Evolutionary conservation across 2,888 invertebrate genomes (phyloP), one percentile per base, ranked within the genome.

Genomic region (Malacosoma neustria): DNA sequence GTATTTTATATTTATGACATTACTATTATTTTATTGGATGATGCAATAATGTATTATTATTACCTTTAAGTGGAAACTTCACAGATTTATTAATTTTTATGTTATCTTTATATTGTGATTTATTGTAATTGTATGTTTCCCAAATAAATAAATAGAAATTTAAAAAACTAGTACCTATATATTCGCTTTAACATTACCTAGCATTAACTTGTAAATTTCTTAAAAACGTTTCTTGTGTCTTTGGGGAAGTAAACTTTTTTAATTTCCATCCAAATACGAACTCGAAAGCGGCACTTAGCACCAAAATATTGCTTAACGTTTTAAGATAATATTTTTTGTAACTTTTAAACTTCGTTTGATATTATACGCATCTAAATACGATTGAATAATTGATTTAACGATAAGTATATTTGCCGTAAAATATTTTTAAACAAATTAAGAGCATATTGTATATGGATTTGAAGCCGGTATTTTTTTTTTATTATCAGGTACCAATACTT

Each of bases 231-330:
- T 68, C 60, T 68, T 61, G 58, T 67, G 61, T 61, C 60, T 58
- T 46, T 51, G 36, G 44, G 59, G 60, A 57, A 57, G 51, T 52
- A 72, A 77, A 80, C 72, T 76, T 79, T 79, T 77, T 76, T 74
- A 73, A 79, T 77, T 75, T 76, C 61, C 62, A 71, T 76, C 70
- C 60, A 68, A 70, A 75, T 67, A 57, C 54, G 48, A 43, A 57
- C 57, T 58, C 59, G 54, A 52, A 54, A 49, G 56, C 59, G 49
- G 56, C 59, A 62, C 59, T 69, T 63, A 64, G 54, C 61, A 56
- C 54, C 48, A 52, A 67, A 66, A 66, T 63, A 63, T 57, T 59
- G 57, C 54, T 48, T 42, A 48, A 53, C 50, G 38, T 57, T 54
- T 38, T 41, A 41, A 37, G 42, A 45, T 53, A 54, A 52, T 49